Evolutionary conservation across 2,797 vertebrate genomes (phyloP), one percentile per base, ranked within the genome.

Genomic region (Crossoptilon crossoptilon): DNA sequence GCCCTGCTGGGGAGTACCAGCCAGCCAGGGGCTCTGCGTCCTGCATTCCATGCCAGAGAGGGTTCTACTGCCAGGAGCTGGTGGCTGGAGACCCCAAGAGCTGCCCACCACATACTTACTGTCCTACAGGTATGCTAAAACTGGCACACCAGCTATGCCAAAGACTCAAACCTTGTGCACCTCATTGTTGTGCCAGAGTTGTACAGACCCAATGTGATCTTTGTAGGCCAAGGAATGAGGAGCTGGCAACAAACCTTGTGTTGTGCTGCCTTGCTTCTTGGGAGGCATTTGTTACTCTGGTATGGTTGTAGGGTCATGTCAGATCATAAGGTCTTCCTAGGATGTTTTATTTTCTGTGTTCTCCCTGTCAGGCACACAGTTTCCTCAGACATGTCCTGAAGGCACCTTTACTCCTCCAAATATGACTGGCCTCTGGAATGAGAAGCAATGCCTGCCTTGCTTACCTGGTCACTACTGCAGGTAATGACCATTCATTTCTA

Each of bases 401-500:
- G 99, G 99, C 87, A 99, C 99, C 13, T 98, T 98, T 92, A 99
- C 98, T 35, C 95, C 95, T 70, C 84, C 91, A 63, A 97, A 98
- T 35, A 82, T 92, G 24, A 77, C 88, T 48, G 99, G 99, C 15
- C 97, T 99, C 58, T 98, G 96, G 91, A 97, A 98, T 43, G 97
- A 98, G 85, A 96, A 90, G 62, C 98, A 98, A 94, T 99, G 99
- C 90, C 97, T 98, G 59, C 89, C 98, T 7, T 99, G 99, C 91
- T 98, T 98, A 43, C 94, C 98, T 33, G 99, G 99, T 62, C 98
- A 96, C 87, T 99, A 98, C 96, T 99, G 99, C 98, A 99, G 98
- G 99, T 98, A 24, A 31, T 63, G 75, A 31, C 12, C 27, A 10
- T 41, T 68, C 29, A 22, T 33, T 23, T 51, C 6, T 2, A 7